phyloP scores from a whole-genome alignment of 2,797 vertebrate genomes.

The Chrysocyon brachyurus region DNA sequence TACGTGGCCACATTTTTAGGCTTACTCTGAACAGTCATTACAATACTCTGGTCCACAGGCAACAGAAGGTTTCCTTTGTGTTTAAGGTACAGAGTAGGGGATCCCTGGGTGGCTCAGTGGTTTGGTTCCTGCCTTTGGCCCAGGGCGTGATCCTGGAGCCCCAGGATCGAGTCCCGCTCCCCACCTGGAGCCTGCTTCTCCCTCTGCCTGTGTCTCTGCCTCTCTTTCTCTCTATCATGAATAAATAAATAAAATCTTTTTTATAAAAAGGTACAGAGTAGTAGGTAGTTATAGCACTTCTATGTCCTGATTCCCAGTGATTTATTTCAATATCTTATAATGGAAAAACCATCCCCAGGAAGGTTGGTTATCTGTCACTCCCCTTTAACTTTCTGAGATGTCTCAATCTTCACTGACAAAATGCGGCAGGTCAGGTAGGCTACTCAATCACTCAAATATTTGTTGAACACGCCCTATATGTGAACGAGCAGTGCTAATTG shows the following conservation, averaged over 20 bases:
- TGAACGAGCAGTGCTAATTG: neutral
- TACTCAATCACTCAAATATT: neutral
- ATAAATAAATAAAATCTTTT: no score
- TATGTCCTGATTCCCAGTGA: neutral
- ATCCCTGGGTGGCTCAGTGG: no score
- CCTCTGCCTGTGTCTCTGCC: no score
- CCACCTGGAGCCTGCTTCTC: no score
- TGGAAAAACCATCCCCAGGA: neutral
- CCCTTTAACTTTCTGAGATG: neutral
- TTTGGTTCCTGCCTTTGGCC: no score
- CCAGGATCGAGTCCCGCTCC: no score
- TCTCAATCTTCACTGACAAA: slow-evolving; percentile 19
- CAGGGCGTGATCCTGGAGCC: no score
- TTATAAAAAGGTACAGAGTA: neutral
- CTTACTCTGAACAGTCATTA: neutral
- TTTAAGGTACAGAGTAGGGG: neutral
- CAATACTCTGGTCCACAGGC: neutral
- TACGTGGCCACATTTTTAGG: neutral
- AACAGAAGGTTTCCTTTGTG: neutral
- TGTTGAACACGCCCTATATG: neutral
- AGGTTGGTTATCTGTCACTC: neutral
- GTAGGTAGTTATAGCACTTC: neutral
- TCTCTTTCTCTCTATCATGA: no score
- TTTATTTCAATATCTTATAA: neutral
- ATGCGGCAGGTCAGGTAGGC: neutral